Percentiles rank a stretch among this genome's conserved stretches.
Evolutionary conservation across 2,888 invertebrate genomes (phyloP).

Genomic region (Norana najaformis): DNA sequence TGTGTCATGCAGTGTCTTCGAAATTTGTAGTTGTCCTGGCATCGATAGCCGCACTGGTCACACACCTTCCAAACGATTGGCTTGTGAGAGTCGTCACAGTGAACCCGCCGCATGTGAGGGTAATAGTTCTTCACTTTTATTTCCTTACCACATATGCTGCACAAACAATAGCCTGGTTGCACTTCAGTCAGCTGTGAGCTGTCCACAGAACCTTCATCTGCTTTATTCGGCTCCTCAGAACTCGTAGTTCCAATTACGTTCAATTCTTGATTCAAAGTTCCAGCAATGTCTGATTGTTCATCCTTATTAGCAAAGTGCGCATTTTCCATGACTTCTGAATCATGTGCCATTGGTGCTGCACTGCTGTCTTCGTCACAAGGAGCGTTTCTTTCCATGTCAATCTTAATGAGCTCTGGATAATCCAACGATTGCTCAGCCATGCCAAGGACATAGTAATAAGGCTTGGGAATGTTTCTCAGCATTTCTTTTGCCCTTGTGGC

Average conservation of each 20-base stretch:
- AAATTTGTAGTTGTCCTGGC: conserved; percentile 27
- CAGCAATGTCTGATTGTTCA: neutral
- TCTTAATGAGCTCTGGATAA: neutral
- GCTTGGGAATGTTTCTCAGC: conserved; percentile 9
- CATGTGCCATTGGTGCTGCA: neutral
- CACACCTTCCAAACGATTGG: conserved; percentile 25
- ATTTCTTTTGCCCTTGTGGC: conserved; percentile 9
- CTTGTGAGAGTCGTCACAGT: conserved; percentile 16
- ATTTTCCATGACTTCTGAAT: neutral
- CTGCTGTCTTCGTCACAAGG: neutral
- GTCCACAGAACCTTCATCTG: neutral
- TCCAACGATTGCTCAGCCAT: neutral
- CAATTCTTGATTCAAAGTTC: neutral
- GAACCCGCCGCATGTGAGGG: conserved; percentile 30
- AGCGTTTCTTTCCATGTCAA: neutral
- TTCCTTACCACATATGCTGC: conserved; percentile 28
- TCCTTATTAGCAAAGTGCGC: neutral
- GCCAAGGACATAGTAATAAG: neutral
- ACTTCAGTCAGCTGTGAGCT: neutral
- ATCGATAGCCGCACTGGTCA: conserved; percentile 26
- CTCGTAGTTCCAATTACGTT: neutral
- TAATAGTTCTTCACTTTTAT: conserved; percentile 19
- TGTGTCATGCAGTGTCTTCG: conserved; percentile 25
- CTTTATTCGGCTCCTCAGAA: neutral
- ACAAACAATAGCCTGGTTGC: neutral